Conservation (phyloP, 2,888 invertebrate species). For the Dioctria linearis region DNA sequence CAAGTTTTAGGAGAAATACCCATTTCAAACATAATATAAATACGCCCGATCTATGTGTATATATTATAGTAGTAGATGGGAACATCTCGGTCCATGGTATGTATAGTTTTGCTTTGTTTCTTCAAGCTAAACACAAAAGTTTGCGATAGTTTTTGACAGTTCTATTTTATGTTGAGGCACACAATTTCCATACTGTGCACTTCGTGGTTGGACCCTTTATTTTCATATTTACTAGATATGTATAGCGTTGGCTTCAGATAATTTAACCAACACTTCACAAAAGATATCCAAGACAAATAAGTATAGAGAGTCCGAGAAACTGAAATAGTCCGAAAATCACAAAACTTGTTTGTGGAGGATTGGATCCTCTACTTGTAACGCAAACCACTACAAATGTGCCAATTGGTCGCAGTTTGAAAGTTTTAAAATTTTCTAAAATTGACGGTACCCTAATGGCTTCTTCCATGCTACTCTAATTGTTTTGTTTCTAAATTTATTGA, state of each 20-base stretch:
- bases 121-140: slow-evolving; percentile 58
- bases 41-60: slow-evolving; percentile 40
- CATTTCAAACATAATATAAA: slow-evolving; percentile 52
- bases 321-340: slow-evolving; percentile 1
- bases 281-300: slow-evolving; percentile 43
- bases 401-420: slow-evolving; percentile 33
- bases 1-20: slow-evolving; percentile 60
- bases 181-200: slow-evolving; percentile 56
- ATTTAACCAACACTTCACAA: slow-evolving; percentile 42
- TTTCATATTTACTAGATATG: slow-evolving; percentile 43
- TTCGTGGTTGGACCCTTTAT: slow-evolving; percentile 45
- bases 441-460: slow-evolving; percentile 9
- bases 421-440: slow-evolving; percentile 6
- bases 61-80: neutral
- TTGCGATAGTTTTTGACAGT: slow-evolving; percentile 60
- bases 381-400: neutral
- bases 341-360: slow-evolving; percentile 27
- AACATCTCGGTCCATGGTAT: slow-evolving; percentile 12
- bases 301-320: neutral
- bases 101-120: slow-evolving; percentile 54
- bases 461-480: neutral
- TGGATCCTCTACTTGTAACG: no score
- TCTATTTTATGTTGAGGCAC: slow-evolving; percentile 57
- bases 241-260: slow-evolving; percentile 28
- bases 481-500: no score